Evolutionary conservation across 2,888 invertebrate genomes (phyloP).

Genomic region (Drosophila greeni): DNA sequence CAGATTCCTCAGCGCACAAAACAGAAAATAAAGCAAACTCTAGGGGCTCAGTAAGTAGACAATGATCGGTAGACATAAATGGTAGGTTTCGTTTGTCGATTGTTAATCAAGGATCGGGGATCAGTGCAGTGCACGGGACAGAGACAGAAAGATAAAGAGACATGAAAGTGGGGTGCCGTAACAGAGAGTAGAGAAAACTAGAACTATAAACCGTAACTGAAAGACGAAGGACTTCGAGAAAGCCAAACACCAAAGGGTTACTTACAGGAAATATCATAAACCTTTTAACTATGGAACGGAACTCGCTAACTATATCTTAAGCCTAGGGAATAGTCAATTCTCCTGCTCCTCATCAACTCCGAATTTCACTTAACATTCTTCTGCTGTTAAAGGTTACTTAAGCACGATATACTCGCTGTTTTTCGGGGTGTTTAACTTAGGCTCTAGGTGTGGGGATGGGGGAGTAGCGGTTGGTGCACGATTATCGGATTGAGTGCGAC

Average conservation of each 20-base stretch:
- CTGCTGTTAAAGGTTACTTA: constrained; percentile 36
- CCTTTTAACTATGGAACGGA: constrained; percentile 25
- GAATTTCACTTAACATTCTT: constrained; percentile 72
- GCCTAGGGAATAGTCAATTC: constrained; percentile 33
- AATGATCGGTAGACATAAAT: constrained; percentile 11
- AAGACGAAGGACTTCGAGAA: constrained; percentile 40
- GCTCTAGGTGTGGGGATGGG: constrained; percentile 33
- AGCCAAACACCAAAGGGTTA: constrained; percentile 63
- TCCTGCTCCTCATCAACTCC: constrained; percentile 68
- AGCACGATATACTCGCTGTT: constrained; percentile 22
- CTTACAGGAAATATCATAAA: constrained; percentile 42
- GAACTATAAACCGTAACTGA: constrained; percentile 29
- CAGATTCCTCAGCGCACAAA: constrained; percentile 22
- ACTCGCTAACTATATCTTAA: constrained; percentile 57
- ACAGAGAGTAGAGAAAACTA: constrained; percentile 14
- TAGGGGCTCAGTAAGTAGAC: constrained; percentile 52
- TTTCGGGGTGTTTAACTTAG: constrained; percentile 20
- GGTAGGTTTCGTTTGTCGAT: constrained; percentile 12
- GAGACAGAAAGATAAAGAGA: background rate
- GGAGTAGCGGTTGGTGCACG: constrained; percentile 40
- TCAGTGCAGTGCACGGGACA: constrained; percentile 25
- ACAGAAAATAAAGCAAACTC: constrained; percentile 39
- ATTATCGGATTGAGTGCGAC: constrained; percentile 39
- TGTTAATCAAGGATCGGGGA: constrained; percentile 28
- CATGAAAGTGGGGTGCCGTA: constrained; percentile 23